These are phyloP conservation scores for Seriola dumerili DNA, from an alignment of 2,113 vertebrate species.

Conservation along the genomic window DNA sequence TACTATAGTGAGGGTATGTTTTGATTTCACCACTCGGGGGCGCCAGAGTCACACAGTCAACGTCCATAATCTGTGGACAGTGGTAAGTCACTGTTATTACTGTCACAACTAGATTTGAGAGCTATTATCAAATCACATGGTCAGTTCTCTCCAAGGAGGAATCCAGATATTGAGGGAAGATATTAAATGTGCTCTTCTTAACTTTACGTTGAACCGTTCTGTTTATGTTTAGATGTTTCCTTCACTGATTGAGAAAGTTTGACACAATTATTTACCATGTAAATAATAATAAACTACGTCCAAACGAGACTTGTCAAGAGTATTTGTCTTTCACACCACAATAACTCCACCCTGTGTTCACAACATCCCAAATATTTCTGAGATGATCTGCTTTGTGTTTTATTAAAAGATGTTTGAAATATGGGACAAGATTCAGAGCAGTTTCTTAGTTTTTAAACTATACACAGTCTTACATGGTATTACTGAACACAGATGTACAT, in stretches of 20 bases:
- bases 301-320: slow-evolving; percentile 2
- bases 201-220: slow-evolving; percentile 22
- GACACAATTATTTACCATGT: slow-evolving; percentile 65
- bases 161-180: background rate
- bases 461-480: slow-evolving; percentile 17
- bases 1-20: background rate
- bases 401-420: slow-evolving; percentile 60
- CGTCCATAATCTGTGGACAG: background rate
- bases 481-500: slow-evolving; percentile 29
- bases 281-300: slow-evolving; percentile 47
- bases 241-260: slow-evolving; percentile 39
- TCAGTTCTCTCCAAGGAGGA: background rate
- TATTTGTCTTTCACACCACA: too few relatives aligned
- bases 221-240: slow-evolving; percentile 29
- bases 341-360: slow-evolving; percentile 42
- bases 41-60: background rate
- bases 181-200: slow-evolving; percentile 3
- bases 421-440: background rate
- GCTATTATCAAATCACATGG: background rate
- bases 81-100: background rate
- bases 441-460: slow-evolving; percentile 11
- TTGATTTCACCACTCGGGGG: background rate
- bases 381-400: slow-evolving; percentile 48
- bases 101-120: background rate
- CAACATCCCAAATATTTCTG: slow-evolving; percentile 31